These are phyloP conservation scores for Caenorhabditis afra DNA, from an alignment of 2,888 invertebrate species.

Conservation along the genomic window DNA sequence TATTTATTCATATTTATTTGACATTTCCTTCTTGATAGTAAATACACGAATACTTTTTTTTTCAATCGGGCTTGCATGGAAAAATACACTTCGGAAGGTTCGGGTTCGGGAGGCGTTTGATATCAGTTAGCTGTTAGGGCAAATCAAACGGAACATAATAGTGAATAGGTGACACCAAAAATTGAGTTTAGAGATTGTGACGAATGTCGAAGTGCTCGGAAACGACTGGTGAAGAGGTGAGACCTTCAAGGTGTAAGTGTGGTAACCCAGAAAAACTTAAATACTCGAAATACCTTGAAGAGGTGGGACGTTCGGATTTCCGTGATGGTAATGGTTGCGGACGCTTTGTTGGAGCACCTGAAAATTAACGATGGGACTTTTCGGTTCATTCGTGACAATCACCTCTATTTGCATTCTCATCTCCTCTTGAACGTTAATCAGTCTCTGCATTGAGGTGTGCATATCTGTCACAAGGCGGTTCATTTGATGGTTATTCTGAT, in stretches of 20 bases:
- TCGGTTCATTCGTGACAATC: neutral
- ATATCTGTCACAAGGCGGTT: constrained; percentile 78
- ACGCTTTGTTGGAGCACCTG: constrained; percentile 78
- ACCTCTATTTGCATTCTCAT: constrained; percentile 79
- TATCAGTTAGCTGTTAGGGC: constrained; percentile 32
- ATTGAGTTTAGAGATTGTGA: constrained; percentile 24
- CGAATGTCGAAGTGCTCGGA: constrained; percentile 46
- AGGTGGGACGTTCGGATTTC: constrained; percentile 46
- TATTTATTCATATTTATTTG: constrained; percentile 46
- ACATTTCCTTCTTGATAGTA: constrained; percentile 13
- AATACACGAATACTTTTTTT: constrained; percentile 32
- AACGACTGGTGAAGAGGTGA: constrained; percentile 42
- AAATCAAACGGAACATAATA: constrained; percentile 14
- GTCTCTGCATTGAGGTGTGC: constrained; percentile 79
- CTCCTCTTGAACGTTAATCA: constrained; percentile 77
- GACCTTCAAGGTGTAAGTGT: constrained; percentile 21
- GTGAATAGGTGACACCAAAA: neutral
- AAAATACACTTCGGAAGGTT: neutral
- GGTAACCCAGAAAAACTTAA: constrained; percentile 4
- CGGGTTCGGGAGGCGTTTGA: constrained; percentile 8
- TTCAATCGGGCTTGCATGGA: constrained; percentile 35
- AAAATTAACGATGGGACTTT: neutral
- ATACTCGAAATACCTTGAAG: constrained; percentile 45
- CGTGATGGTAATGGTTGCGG: constrained; percentile 74
- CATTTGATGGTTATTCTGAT: constrained; percentile 76